These are phyloP conservation scores for Ectropis crepuscularia DNA, from an alignment of 2,888 invertebrate genomes.

Conservation along the genomic window DNA sequence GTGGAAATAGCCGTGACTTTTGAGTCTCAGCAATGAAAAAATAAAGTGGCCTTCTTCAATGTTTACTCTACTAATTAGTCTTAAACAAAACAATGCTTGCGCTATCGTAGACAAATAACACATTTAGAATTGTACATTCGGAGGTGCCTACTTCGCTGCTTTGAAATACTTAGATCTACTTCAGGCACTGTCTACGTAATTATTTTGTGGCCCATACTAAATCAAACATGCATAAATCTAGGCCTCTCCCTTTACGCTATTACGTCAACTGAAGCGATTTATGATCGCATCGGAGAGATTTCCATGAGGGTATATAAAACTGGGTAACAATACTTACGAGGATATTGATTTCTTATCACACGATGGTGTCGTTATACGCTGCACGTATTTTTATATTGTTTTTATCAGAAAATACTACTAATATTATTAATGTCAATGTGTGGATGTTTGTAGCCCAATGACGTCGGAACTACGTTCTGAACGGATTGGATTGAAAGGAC, in stretches of 20 bases:
- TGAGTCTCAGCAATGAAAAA: too few relatives aligned
- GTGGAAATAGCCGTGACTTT: too few relatives aligned
- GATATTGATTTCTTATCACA: constrained; percentile 50
- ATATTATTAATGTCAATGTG: neutral
- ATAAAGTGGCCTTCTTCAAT: too few relatives aligned
- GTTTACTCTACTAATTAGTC: too few relatives aligned
- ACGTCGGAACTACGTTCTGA: too few relatives aligned
- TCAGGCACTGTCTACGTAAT: constrained; percentile 15
- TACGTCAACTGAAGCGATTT: constrained; percentile 82
- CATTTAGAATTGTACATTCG: too few relatives aligned
- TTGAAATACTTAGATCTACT: neutral
- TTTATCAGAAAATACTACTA: neutral
- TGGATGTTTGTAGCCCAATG: too few relatives aligned
- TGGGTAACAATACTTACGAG: constrained; percentile 67
- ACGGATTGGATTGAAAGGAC: too few relatives aligned
- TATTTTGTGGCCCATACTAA: constrained; percentile 49
- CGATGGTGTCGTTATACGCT: neutral
- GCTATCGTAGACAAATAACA: too few relatives aligned
- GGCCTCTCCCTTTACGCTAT: constrained; percentile 78
- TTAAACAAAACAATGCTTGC: too few relatives aligned
- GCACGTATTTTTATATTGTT: neutral
- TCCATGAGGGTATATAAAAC: constrained; percentile 63
- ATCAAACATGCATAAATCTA: constrained; percentile 82
- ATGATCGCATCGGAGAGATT: constrained; percentile 80
- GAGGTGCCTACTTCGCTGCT: neutral